Evolutionary conservation across 2,797 vertebrate species (phyloP).

Genomic region (Lacerta viridis): DNA sequence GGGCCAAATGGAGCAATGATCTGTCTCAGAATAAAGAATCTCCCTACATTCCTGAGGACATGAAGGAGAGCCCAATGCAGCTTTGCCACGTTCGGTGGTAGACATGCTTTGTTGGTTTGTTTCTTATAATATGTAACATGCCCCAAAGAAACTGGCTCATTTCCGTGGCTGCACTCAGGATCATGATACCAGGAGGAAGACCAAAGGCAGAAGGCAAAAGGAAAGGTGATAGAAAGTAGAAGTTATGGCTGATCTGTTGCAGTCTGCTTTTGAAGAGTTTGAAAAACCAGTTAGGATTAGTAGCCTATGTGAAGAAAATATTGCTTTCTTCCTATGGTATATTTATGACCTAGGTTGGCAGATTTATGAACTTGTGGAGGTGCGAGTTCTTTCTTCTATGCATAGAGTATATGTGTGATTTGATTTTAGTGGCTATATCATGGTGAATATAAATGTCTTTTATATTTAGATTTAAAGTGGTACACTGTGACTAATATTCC

Average conservation of each 20-base stretch:
- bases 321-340: neutral
- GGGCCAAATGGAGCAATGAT: too few relatives aligned
- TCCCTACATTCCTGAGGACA: too few relatives aligned
- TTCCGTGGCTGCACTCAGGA: neutral
- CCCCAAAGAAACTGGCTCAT: neutral
- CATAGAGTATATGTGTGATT: neutral
- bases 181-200: neutral
- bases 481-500: neutral
- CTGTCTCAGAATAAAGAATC: too few relatives aligned
- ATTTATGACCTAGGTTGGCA: neutral
- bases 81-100: too few relatives aligned
- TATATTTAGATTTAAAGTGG: neutral
- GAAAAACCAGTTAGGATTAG: neutral
- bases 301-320: neutral
- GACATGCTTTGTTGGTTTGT: too few relatives aligned
- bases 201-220: neutral
- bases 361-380: neutral
- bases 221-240: neutral
- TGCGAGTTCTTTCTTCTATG: neutral
- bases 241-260: neutral
- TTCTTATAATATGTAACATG: too few relatives aligned
- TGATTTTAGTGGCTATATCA: slow-evolving; percentile 5
- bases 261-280: neutral
- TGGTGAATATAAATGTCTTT: neutral
- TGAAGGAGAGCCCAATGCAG: too few relatives aligned